These are phyloP conservation scores for Cremastinae sp. DNA, from an alignment of 2,888 invertebrate genomes.

Conservation along the genomic window DNA sequence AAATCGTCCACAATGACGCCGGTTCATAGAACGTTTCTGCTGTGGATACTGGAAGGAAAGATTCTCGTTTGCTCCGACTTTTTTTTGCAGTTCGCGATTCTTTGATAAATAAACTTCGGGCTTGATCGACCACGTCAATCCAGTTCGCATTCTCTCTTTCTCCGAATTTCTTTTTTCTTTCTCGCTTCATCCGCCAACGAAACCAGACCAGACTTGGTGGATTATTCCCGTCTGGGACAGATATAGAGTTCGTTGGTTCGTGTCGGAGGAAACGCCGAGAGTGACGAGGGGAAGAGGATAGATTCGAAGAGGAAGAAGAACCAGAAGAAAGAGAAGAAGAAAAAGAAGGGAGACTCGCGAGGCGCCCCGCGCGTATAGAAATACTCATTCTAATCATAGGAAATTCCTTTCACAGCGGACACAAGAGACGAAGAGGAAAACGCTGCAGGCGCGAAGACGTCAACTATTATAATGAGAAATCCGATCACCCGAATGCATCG, in stretches of 20 bases:
- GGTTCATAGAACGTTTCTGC: too few relatives aligned
- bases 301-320: too few relatives aligned
- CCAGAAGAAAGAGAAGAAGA: too few relatives aligned
- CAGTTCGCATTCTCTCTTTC: constrained; percentile 6
- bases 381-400: constrained; percentile 79
- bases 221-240: constrained; percentile 62
- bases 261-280: constrained; percentile 49
- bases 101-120: constrained; percentile 24
- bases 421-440: constrained; percentile 17
- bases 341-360: constrained; percentile 45
- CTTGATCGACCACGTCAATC: constrained; percentile 39
- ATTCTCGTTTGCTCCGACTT: too few relatives aligned
- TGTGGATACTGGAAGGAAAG: too few relatives aligned
- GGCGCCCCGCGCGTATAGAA: constrained; percentile 71
- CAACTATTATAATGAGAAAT: too few relatives aligned
- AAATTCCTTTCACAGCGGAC: constrained; percentile 75
- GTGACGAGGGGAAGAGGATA: constrained; percentile 19
- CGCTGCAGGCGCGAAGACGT: background rate
- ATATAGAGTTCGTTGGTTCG: constrained; percentile 59
- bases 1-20: too few relatives aligned
- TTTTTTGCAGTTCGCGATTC: background rate
- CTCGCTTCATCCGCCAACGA: constrained; percentile 49
- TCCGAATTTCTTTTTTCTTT: constrained; percentile 2
- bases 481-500: too few relatives aligned
- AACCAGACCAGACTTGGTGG: constrained; percentile 60